Base-by-base conservation (phyloP, 2,888 invertebrate species). In the Galerucella calmariensis region DNA sequence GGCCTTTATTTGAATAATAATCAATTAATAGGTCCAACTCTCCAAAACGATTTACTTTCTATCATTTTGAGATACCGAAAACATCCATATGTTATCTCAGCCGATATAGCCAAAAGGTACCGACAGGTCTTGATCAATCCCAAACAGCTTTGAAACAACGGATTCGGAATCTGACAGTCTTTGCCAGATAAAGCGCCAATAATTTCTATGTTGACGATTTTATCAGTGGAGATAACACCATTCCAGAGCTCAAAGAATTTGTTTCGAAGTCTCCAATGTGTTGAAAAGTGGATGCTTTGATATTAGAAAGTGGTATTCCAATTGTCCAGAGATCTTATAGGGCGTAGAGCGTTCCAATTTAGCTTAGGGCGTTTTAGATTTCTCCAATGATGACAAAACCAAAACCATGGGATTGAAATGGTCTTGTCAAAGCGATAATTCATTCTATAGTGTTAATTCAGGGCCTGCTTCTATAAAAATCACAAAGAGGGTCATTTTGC, bases 21-120 rank as follows among this genome's bases (percentile, higher is more conserved):
- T n/a, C n/a, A n/a, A n/a, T n/a, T n/a, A n/a, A n/a, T n/a, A n/a
- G n/a, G n/a, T n/a, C n/a, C n/a, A n/a, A n/a, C n/a, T n/a, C n/a
- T n/a, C n/a, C n/a, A n/a, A n/a, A n/a, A n/a, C n/a, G n/a, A n/a
- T n/a, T n/a, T n/a, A n/a, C n/a, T n/a, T n/a, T n/a, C n/a, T n/a
- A n/a, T n/a, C n/a, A n/a, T n/a, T n/a, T n/a, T n/a, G n/a, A n/a
- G n/a, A 44, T 76, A 76, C 66, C 41, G 79, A 58, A 68, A 69
- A 51, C 66, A 79, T 67, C 16, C 44, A 20, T 78, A 72, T 56
- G 78, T 72, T 10, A 67, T 76, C 58, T 72, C 76, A 11, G 76
- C 72, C 12, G 77, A 78, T 59, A 67, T 78, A 14, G 77, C 72
- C 20, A 78, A 79, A 73, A 79, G 77, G 78, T 78, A 79, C 63